Conservation (phyloP, 64 coral and sea anemone species). For the Acropora yongei region DNA sequence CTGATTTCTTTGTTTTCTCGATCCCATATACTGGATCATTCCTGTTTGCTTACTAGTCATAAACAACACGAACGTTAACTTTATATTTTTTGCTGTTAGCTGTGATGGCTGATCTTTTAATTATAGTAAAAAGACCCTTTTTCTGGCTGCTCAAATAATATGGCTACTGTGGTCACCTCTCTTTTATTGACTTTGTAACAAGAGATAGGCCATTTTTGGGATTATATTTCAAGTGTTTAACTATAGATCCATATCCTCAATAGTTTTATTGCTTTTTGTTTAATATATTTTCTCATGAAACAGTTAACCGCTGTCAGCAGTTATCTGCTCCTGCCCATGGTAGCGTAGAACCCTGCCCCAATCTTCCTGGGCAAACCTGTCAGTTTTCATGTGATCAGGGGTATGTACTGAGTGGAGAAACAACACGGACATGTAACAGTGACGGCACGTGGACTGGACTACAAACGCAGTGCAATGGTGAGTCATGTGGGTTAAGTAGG, state of each 20-base stretch:
- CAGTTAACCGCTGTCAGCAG: conserved; percentile 50
- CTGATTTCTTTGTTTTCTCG: not conserved
- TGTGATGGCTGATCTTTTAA: not conserved
- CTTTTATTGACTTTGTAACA: not conserved
- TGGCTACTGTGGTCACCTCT: not conserved
- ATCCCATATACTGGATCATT: not conserved
- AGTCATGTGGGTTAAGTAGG: not conserved
- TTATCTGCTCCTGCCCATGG: conserved; percentile 20
- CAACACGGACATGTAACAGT: conserved; percentile 24
- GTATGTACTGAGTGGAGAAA: conserved; percentile 26
- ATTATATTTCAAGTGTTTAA: not conserved
- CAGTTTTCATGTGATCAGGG: conserved; percentile 56
- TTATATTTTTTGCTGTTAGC: too few relatives aligned
- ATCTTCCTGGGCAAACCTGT: conserved; percentile 52
- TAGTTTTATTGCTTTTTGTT: not conserved
- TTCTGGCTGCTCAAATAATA: not conserved
- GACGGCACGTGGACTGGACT: conserved; percentile 49
- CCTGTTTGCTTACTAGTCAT: not conserved
- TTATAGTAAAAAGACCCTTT: not conserved
- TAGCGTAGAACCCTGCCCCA: conserved; percentile 31
- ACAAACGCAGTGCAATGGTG: conserved; percentile 51
- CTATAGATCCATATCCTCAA: not conserved
- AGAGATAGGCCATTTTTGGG: not conserved
- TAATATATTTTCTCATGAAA: not conserved
- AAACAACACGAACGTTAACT: not conserved